Evolutionary conservation across 2,113 vertebrate species (phyloP).

Genomic region (Pan troglodytes): DNA sequence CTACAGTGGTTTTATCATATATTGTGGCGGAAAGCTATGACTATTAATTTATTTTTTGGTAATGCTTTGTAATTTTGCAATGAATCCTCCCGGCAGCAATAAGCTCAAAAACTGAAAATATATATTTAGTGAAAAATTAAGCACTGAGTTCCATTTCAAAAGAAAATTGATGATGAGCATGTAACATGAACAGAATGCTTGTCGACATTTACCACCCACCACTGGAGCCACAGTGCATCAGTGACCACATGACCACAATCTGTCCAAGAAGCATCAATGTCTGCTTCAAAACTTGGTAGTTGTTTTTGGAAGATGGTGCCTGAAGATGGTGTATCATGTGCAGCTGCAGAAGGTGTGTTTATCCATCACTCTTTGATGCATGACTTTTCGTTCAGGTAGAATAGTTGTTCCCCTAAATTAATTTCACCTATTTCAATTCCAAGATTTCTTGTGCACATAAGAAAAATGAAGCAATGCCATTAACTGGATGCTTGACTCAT

Average conservation of each 20-base stretch:
- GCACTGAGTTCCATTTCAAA: background rate
- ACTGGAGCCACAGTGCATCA: background rate
- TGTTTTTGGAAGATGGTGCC: background rate
- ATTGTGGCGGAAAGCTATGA: background rate
- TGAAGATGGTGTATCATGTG: background rate
- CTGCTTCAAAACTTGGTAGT: background rate
- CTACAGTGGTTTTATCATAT: background rate
- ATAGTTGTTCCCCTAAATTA: background rate
- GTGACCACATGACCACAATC: background rate
- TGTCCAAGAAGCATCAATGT: background rate
- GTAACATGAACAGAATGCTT: slow-evolving; percentile 2
- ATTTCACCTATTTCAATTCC: background rate
- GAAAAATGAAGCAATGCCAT: background rate
- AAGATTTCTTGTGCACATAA: background rate
- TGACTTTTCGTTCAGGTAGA: background rate
- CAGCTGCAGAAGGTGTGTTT: background rate
- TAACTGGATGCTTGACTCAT: background rate
- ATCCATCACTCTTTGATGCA: background rate
- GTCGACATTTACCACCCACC: background rate
- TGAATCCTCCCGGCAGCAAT: background rate
- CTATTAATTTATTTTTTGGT: background rate
- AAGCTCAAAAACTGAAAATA: slow-evolving; percentile 19
- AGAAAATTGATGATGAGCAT: background rate
- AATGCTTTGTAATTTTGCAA: background rate
- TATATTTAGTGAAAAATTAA: background rate